Percentiles rank a stretch among this genome's conserved stretches.
These are phyloP conservation scores for Sycophila sp. DNA, from an alignment of 1,140 invertebrate species.

Conservation along the genomic window DNA sequence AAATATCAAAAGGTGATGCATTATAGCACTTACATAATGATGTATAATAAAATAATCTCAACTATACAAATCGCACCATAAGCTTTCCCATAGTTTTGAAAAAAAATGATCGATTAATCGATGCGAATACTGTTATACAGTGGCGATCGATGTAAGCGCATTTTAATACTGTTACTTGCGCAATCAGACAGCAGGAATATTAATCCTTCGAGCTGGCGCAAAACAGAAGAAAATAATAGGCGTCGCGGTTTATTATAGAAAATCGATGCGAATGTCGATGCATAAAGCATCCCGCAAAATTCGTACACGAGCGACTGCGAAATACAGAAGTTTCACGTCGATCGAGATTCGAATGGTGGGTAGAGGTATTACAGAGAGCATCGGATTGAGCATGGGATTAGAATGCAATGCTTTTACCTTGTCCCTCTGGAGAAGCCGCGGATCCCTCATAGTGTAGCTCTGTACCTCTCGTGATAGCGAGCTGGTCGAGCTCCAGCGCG, in stretches of 20 bases:
- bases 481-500: conserved; percentile 73
- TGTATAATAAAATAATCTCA: background rate
- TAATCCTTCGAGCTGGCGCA: too few relatives aligned
- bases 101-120: conserved; percentile 6
- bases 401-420: conserved; percentile 57
- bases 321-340: too few relatives aligned
- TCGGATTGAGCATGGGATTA: background rate
- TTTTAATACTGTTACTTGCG: background rate
- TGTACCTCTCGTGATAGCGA: conserved; percentile 72
- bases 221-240: too few relatives aligned
- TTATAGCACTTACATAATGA: too few relatives aligned
- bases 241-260: too few relatives aligned
- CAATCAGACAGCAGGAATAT: too few relatives aligned
- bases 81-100: conserved; percentile 43
- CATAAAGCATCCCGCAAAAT: too few relatives aligned
- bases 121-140: background rate
- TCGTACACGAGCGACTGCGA: too few relatives aligned
- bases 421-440: conserved; percentile 59
- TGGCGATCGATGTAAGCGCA: background rate
- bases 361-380: background rate
- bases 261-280: too few relatives aligned
- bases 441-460: conserved; percentile 69
- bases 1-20: too few relatives aligned
- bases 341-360: too few relatives aligned
- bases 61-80: conserved; percentile 43